These are phyloP conservation scores for Neoascia interrupta DNA, from an alignment of 2,888 invertebrate genomes.

Conservation along the genomic window DNA sequence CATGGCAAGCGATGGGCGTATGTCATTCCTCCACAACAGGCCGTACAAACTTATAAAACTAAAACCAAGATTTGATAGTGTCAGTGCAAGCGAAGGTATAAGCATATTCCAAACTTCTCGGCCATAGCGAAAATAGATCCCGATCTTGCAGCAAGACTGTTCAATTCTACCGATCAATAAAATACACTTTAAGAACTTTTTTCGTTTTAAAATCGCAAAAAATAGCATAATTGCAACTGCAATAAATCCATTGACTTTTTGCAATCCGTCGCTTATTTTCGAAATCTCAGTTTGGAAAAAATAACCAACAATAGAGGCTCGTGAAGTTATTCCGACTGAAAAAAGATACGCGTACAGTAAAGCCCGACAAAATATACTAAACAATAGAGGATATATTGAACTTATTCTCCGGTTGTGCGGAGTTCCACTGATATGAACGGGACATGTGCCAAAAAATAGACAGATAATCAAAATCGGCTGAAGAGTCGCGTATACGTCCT, in stretches of 20 bases:
- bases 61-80: slow-evolving; percentile 61
- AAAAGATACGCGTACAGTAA: slow-evolving; percentile 75
- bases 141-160: too few relatives aligned
- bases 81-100: too few relatives aligned
- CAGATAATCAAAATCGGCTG: slow-evolving; percentile 75
- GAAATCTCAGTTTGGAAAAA: slow-evolving; percentile 78
- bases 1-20: slow-evolving; percentile 61
- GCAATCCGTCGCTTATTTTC: slow-evolving; percentile 75
- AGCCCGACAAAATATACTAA: slow-evolving; percentile 74
- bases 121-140: too few relatives aligned
- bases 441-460: slow-evolving; percentile 75
- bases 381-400: slow-evolving; percentile 74
- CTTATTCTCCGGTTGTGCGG: slow-evolving; percentile 70
- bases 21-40: slow-evolving; percentile 60
- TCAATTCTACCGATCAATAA: too few relatives aligned
- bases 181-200: too few relatives aligned
- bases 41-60: slow-evolving; percentile 66
- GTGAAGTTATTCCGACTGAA: slow-evolving; percentile 71
- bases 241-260: slow-evolving; percentile 75
- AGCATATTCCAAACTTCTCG: too few relatives aligned
- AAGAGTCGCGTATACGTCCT: slow-evolving; percentile 76
- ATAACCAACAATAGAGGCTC: slow-evolving; percentile 76
- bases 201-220: too few relatives aligned
- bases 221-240: slow-evolving; percentile 46
- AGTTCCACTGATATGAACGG: slow-evolving; percentile 72